Evolutionary conservation across 2,888 invertebrate genomes (phyloP).

Genomic region (Melanargia galathea): DNA sequence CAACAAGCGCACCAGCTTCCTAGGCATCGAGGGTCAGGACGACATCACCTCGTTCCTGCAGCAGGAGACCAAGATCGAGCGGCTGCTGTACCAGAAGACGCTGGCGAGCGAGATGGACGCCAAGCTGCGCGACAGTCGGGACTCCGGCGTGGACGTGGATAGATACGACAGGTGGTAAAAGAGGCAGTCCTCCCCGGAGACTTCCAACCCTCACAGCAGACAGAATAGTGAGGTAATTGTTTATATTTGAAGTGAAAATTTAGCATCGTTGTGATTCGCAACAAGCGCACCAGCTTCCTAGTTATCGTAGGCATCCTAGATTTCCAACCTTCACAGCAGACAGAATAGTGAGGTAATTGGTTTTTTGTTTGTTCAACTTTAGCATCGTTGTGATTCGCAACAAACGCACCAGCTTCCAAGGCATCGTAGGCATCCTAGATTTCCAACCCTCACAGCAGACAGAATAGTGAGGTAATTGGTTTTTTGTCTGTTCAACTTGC

Average conservation of each 20-base stretch:
- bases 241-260: too few relatives aligned
- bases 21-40: slow-evolving; percentile 90
- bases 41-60: slow-evolving; percentile 90
- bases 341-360: slow-evolving; percentile 85
- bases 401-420: slow-evolving; percentile 92
- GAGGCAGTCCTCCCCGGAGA: slow-evolving; percentile 73
- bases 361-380: neutral
- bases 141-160: slow-evolving; percentile 90
- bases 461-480: slow-evolving; percentile 84
- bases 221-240: slow-evolving; percentile 87
- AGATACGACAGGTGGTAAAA: slow-evolving; percentile 83
- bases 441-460: too few relatives aligned
- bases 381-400: slow-evolving; percentile 86
- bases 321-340: too few relatives aligned
- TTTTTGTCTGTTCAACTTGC: neutral
- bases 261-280: too few relatives aligned
- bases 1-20: slow-evolving; percentile 91
- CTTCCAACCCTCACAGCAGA: slow-evolving; percentile 87
- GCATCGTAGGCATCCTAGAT: slow-evolving; percentile 93
- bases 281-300: slow-evolving; percentile 92
- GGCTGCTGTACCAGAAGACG: slow-evolving; percentile 88
- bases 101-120: slow-evolving; percentile 87
- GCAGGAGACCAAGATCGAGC: slow-evolving; percentile 89
- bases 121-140: slow-evolving; percentile 85
- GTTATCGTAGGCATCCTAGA: slow-evolving; percentile 94